phyloP scores from a whole-genome alignment of 2,888 invertebrate species.

The Mythimna ferrago region DNA sequence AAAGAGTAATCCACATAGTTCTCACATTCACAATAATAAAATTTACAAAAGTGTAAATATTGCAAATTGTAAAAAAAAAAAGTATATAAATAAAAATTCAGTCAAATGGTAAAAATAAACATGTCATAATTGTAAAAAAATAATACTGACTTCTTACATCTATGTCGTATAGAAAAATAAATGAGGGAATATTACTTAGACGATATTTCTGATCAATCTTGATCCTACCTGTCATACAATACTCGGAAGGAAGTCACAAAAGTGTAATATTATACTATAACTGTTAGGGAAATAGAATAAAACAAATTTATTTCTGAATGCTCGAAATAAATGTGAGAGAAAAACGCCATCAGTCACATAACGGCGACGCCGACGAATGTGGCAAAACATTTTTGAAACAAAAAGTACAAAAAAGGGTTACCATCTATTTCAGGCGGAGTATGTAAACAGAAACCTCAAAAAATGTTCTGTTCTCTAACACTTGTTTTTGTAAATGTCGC shows the following conservation, averaged over 20 bases:
- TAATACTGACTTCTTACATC: background rate
- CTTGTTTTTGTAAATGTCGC: constrained; percentile 32
- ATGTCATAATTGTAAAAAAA: too few relatives aligned
- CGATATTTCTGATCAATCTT: background rate
- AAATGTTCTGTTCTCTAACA: constrained; percentile 8
- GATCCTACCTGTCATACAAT: background rate
- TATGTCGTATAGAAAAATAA: background rate
- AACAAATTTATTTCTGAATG: background rate
- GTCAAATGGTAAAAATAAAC: too few relatives aligned
- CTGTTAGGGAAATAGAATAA: background rate
- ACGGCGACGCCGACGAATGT: background rate
- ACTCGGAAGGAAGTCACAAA: background rate
- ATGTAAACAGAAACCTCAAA: constrained; percentile 18
- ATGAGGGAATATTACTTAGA: background rate
- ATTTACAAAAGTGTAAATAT: too few relatives aligned
- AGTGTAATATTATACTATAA: background rate
- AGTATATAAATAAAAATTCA: too few relatives aligned
- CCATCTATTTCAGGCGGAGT: constrained; percentile 15
- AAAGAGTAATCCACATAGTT: too few relatives aligned
- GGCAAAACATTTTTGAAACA: background rate
- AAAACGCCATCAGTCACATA: constrained; percentile 4
- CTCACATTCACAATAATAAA: too few relatives aligned
- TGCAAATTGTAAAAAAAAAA: too few relatives aligned
- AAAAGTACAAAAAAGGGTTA: constrained; percentile 25
- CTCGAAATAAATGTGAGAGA: background rate